Base-by-base conservation (phyloP, 2,113 vertebrate species). In the Ranitomeya variabilis region DNA sequence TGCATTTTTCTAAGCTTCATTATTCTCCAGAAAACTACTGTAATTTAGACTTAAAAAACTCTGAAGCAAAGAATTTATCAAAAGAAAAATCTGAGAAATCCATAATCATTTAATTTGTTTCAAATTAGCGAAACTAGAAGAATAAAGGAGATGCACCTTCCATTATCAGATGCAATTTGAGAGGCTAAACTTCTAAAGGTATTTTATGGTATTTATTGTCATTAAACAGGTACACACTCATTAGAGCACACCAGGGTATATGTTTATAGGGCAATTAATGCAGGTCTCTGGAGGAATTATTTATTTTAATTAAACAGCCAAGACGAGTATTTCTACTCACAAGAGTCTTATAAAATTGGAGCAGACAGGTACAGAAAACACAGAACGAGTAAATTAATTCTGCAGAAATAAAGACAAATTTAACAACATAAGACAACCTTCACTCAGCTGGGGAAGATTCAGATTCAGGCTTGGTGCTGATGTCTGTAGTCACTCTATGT, bases 211-310 rank as follows among this genome's bases (percentile, higher is more conserved):
- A 77, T 86, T 76, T 59, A 76, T 18, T 86, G 73, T 64, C 73
- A 86, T 86, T 86, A 77, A 78, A 23, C 62, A 86, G 74, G 74
- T 78, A 86, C 45, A 85, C 52, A 57, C 69, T 85, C 67, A 77
- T 78, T 86, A 79, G 77, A 52, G 59, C 74, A 10, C 74, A 66
- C 74, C 85, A 62, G 74, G 69, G 85, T 86, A 79, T 77, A 66
- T 67, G 74, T 86, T 86, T 86, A 86, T 62, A 62, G 69, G 69
- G 85, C 85, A 86, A 76, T 86, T 77, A 77, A 62, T 62, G 85
- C 73, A 18, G 5, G 57, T 77, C 85, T 86, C 85, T 15, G 19
- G 85, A 64, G 71, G 59, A 86, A 86, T 77, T 77, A 86, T 86
- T 86, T 86, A 73, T 62, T 86, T 76, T 86, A 86, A 86, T 86